Conservation (phyloP, 2,797 vertebrate species). For the Hemitrygon akajei region DNA sequence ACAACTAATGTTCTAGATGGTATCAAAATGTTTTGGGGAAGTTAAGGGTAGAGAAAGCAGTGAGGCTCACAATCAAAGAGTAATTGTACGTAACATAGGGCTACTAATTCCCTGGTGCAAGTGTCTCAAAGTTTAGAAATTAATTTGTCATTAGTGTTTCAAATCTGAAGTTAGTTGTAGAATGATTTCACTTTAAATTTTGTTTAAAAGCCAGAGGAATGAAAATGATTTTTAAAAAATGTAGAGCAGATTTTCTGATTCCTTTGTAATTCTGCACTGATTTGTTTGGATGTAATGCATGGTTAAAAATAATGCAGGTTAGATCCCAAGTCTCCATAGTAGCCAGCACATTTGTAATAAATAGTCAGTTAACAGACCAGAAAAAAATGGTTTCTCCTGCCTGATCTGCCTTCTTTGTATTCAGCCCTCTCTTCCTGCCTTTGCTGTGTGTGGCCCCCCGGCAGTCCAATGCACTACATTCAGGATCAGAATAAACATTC, state of each 20-base stretch:
- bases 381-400: neutral
- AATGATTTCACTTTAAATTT: neutral
- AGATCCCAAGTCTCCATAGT: neutral
- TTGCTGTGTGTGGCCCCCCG: neutral
- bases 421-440: neutral
- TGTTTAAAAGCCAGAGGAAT: neutral
- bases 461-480: neutral
- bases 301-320: neutral
- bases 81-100: neutral
- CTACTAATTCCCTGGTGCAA: neutral
- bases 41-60: neutral
- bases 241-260: neutral
- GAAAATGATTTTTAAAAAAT: neutral
- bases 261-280: neutral
- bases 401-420: neutral
- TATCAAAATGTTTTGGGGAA: neutral
- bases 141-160: neutral
- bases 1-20: neutral
- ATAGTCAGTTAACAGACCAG: neutral
- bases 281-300: neutral
- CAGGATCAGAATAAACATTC: neutral
- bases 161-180: neutral
- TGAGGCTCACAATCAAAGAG: too few relatives aligned
- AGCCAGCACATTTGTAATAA: neutral
- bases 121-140: neutral